Conservation (phyloP, 2,888 invertebrate genomes). For the Heliconius erato region DNA sequence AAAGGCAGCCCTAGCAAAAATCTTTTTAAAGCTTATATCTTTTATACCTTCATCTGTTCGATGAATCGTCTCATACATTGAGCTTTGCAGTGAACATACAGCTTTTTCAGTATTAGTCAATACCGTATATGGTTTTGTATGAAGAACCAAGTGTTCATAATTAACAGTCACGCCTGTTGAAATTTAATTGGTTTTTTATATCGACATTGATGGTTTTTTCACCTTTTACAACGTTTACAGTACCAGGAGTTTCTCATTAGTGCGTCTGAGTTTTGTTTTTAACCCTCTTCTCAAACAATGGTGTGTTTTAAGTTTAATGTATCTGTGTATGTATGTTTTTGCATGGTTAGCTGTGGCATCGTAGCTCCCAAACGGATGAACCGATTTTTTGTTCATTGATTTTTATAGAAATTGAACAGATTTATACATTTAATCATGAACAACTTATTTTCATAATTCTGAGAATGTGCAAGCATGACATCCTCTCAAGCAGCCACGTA, state of each 20-base stretch:
- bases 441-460: too few relatives aligned
- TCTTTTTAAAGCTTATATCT: conserved; percentile 33
- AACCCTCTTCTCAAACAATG: background rate
- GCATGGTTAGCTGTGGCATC: background rate
- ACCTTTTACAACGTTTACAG: conserved; percentile 13
- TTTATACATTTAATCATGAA: too few relatives aligned
- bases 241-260: conserved; percentile 7
- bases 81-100: conserved; percentile 5
- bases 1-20: conserved; percentile 39
- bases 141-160: conserved; percentile 7
- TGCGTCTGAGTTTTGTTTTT: background rate
- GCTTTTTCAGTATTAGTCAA: conserved; percentile 29
- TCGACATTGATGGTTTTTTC: conserved; percentile 17
- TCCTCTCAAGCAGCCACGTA: too few relatives aligned
- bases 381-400: background rate
- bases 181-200: conserved; percentile 38
- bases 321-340: background rate
- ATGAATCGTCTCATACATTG: conserved; percentile 43
- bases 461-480: too few relatives aligned
- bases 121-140: conserved; percentile 4
- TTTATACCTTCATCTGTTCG: conserved; percentile 44
- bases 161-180: conserved; percentile 28
- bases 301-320: background rate
- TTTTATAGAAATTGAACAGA: too few relatives aligned
- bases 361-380: background rate